Percentiles rank a stretch among this genome's conserved stretches.
Conservation (phyloP, 2,113 vertebrate genomes). For the Mixornis gularis region DNA sequence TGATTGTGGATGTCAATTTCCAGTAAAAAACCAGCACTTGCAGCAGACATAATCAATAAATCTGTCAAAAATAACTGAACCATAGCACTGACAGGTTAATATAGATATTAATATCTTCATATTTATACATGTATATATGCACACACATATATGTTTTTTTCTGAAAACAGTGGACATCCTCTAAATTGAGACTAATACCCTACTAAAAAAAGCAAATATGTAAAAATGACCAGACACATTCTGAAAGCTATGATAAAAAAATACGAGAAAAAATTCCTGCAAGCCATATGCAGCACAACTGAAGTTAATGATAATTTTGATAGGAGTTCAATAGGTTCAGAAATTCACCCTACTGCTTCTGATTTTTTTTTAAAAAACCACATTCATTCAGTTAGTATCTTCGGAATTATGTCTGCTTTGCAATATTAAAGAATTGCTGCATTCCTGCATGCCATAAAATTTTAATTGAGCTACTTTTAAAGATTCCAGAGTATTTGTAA, state of each 20-base stretch:
- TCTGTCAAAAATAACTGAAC: conserved; percentile 45
- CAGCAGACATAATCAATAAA: conserved; percentile 49
- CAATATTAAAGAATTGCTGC: background rate
- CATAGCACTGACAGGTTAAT: conserved; percentile 15
- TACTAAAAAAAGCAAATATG: background rate
- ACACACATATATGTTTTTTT: background rate
- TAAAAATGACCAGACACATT: background rate
- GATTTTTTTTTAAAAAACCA: background rate
- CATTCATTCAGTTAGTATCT: background rate
- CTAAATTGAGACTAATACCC: background rate
- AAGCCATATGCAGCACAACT: background rate
- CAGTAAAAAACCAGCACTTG: background rate
- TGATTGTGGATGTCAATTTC: conserved; percentile 13
- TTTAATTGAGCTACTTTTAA: background rate
- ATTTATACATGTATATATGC: background rate
- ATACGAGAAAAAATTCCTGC: background rate
- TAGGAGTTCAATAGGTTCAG: background rate
- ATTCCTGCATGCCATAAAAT: background rate
- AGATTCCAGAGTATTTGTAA: background rate
- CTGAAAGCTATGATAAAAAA: background rate
- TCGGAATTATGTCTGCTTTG: background rate
- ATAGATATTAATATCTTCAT: background rate
- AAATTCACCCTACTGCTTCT: background rate
- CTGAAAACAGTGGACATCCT: background rate
- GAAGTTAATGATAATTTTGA: background rate